Evolutionary conservation across 1,140 invertebrate species (phyloP), one percentile per base, ranked within the genome.

Genomic region (Caenorhabditis inopinata): DNA sequence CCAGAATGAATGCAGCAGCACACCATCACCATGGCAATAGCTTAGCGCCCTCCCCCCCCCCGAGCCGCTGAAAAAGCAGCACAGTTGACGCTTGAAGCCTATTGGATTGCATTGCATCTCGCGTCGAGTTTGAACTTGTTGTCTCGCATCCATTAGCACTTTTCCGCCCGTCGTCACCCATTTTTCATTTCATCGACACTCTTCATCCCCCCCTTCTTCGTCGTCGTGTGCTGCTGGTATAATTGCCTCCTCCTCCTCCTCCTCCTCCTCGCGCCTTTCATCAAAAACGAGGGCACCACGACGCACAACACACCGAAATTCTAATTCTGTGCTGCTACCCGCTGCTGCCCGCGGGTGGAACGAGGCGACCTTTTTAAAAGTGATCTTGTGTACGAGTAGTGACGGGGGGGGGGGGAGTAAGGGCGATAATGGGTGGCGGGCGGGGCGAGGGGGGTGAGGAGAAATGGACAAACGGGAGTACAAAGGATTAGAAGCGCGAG

Each of bases 211-310:
- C 25, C 32, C n/a, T n/a, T 29, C 35, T 58, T 58, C 18, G 29
- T 29, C 18, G 1, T 25, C 16, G 21, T 48, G 6, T n/a, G 9
- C 51, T 29, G 58, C 16, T 68, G 58, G 58, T 68, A 68, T 68
- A 68, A 68, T 68, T 68, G 58, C 58, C 58, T 68, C 58, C 32
- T 68, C n/a, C n/a, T n/a, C n/a, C n/a, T n/a, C n/a, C n/a, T n/a
- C n/a, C n/a, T n/a, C n/a, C n/a, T n/a, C n/a, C n/a, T n/a, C n/a
- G n/a, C 58, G 58, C 58, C 58, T 68, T 68, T 68, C 58, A 68
- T 68, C 58, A 68, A 68, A 68, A 68, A 68, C 25, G 58, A 68
- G 58, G 58, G 58, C 58, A 68, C 58, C 23, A 68, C 38, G 21
- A 68, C 58, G 3, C 49, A 53, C 49, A 14, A 51, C 48, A 16